phyloP scores from a whole-genome alignment of 2,113 vertebrate species.

The Istiophorus platypterus region DNA sequence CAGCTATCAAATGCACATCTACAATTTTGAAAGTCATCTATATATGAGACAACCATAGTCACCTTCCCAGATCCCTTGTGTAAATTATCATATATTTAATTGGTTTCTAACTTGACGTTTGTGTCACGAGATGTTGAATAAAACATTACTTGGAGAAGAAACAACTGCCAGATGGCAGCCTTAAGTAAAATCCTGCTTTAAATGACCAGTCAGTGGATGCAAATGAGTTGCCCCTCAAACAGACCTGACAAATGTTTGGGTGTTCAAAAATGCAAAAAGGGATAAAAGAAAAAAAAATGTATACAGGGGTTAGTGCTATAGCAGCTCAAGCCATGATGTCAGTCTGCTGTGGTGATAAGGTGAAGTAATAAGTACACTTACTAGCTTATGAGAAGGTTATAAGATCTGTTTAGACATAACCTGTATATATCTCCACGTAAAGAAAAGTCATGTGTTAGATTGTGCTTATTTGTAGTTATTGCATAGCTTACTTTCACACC shows the following conservation, averaged over 20 bases:
- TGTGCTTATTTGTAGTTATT: background rate
- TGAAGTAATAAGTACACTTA: background rate
- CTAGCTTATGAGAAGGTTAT: background rate
- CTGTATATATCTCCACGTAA: background rate
- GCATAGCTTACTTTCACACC: background rate
- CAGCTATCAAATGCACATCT: slow-evolving; percentile 43
- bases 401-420: background rate
- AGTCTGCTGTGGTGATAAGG: background rate
- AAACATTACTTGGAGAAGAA: slow-evolving; percentile 74
- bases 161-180: slow-evolving; percentile 64
- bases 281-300: background rate
- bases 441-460: background rate
- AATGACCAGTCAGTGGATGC: slow-evolving; percentile 69
- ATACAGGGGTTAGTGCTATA: background rate
- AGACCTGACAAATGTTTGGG: slow-evolving; percentile 51
- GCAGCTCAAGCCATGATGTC: background rate
- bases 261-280: slow-evolving; percentile 48
- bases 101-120: slow-evolving; percentile 71
- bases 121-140: slow-evolving; percentile 79
- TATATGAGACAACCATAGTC: slow-evolving; percentile 62
- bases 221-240: slow-evolving; percentile 75
- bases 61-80: slow-evolving; percentile 63
- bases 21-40: slow-evolving; percentile 60
- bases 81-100: slow-evolving; percentile 80
- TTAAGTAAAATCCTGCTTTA: slow-evolving; percentile 59